A percentile compares a stretch with the other conserved stretches of the same genome.
Evolutionary conservation across 1,140 invertebrate species (phyloP).

Genomic region (Rhagoletis zephyria): DNA sequence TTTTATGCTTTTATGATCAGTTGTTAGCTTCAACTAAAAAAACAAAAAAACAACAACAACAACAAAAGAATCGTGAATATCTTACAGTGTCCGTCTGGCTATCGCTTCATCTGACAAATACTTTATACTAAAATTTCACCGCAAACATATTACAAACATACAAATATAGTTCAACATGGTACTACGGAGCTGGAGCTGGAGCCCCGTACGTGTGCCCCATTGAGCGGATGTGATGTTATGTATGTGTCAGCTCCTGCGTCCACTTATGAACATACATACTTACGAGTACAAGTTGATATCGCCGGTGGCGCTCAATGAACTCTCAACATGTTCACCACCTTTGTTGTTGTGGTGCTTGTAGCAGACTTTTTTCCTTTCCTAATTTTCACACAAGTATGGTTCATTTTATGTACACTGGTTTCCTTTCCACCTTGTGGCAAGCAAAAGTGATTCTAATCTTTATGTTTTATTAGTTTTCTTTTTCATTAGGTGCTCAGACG

Average conservation of each 20-base stretch:
- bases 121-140: conserved; percentile 3
- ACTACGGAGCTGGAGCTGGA: too few relatives aligned
- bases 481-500: conserved; percentile 47
- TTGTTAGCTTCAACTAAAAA: neutral
- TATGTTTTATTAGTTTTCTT: conserved; percentile 51
- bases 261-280: neutral
- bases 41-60: too few relatives aligned
- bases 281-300: neutral
- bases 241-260: conserved; percentile 7
- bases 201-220: conserved; percentile 14
- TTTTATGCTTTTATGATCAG: neutral
- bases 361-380: neutral
- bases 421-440: conserved; percentile 29
- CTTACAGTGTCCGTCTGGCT: neutral
- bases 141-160: neutral
- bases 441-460: conserved; percentile 30
- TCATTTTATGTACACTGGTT: neutral
- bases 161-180: neutral
- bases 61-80: neutral
- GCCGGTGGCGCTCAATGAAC: conserved; percentile 28
- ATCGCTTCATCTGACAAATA: conserved; percentile 25
- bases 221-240: conserved; percentile 36
- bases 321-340: neutral
- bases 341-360: neutral
- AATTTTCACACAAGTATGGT: neutral